Conservation (phyloP, 2,113 vertebrate genomes). For the Ardeotis arabs region DNA sequence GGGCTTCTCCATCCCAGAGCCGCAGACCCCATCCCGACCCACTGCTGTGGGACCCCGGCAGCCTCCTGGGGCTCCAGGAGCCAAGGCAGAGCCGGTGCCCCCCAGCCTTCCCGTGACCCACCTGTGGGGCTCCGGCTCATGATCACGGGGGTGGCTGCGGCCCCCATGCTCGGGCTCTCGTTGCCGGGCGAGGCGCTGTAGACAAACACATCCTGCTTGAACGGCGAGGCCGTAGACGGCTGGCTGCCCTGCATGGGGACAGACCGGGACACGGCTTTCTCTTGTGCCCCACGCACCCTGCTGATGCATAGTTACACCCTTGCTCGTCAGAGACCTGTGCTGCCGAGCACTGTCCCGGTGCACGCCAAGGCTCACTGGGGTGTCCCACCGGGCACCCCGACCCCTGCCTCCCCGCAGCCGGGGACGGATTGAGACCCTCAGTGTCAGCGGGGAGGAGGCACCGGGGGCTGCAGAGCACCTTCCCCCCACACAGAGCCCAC, state of each 20-base stretch:
- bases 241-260: conserved; percentile 78
- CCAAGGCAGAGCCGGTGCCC: accelerated
- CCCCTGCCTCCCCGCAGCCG: neutral
- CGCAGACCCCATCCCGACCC: accelerated
- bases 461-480: neutral
- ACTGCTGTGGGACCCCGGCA: accelerated
- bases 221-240: conserved; percentile 77
- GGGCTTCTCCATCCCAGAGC: neutral
- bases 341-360: neutral
- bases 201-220: conserved; percentile 84
- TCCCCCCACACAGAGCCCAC: accelerated
- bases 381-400: accelerated
- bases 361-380: accelerated
- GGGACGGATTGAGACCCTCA: neutral
- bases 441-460: accelerated
- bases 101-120: conserved; percentile 16
- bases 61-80: neutral
- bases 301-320: accelerated
- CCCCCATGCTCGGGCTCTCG: conserved; percentile 76
- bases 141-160: conserved; percentile 81
- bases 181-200: conserved; percentile 76
- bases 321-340: accelerated
- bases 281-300: accelerated
- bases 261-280: neutral
- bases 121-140: conserved; percentile 92